A percentile compares a stretch with the other conserved stretches of the same genome.
Evolutionary conservation across 2,113 vertebrate species (phyloP).

Genomic region (Scytalopus superciliaris): DNA sequence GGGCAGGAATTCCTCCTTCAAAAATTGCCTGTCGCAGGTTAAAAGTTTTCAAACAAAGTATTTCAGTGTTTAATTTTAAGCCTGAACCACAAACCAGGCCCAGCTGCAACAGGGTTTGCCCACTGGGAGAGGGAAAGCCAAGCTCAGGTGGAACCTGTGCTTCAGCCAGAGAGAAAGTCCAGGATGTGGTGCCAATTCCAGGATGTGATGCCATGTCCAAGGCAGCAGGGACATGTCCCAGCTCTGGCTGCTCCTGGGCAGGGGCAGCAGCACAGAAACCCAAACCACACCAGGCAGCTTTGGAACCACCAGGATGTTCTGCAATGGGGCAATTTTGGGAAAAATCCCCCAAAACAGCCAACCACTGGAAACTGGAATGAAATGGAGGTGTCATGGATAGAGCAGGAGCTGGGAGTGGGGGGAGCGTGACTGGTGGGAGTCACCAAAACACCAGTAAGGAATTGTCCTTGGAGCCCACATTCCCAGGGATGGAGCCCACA

Average conservation of each 20-base stretch:
- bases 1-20: background rate
- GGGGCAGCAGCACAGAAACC: background rate
- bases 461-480: background rate
- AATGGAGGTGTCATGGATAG: background rate
- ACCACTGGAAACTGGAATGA: background rate
- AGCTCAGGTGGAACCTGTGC: background rate
- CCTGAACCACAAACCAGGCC: background rate
- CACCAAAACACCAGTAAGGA: background rate
- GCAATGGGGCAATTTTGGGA: background rate
- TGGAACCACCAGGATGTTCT: background rate
- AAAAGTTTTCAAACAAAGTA: background rate
- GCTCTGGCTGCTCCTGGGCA: background rate
- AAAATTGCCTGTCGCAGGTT: background rate
- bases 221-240: background rate
- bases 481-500: background rate
- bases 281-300: conserved; percentile 11
- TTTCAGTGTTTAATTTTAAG: background rate
- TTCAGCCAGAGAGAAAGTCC: no score
- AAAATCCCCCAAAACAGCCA: background rate
- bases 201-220: accelerated
- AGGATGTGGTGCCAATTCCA: background rate
- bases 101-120: background rate
- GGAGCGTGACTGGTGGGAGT: background rate
- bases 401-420: background rate
- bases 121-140: background rate